Percentiles rank a stretch among this genome's conserved stretches.
Conservation (phyloP, 2,888 invertebrate species). For the Aspidiotus destructor region DNA sequence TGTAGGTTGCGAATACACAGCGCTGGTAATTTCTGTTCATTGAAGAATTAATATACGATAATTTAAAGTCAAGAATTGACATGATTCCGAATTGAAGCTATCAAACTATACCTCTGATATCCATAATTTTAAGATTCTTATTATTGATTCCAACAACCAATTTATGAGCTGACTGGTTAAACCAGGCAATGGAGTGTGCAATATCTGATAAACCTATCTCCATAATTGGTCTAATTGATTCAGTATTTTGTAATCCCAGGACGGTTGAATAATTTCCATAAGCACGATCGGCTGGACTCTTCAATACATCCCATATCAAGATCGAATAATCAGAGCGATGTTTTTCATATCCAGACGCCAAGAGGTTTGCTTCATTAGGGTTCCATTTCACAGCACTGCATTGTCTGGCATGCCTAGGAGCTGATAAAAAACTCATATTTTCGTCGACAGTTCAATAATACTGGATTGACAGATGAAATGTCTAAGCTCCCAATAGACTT, state of each 20-base stretch:
- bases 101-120: slow-evolving; percentile 68
- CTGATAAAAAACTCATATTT: slow-evolving; percentile 44
- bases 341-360: slow-evolving; percentile 82
- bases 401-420: slow-evolving; percentile 70
- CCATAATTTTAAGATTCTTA: slow-evolving; percentile 78
- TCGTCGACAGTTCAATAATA: slow-evolving; percentile 3
- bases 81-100: not conserved
- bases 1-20: slow-evolving; percentile 57
- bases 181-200: slow-evolving; percentile 77
- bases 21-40: slow-evolving; percentile 58
- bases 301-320: slow-evolving; percentile 75
- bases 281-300: slow-evolving; percentile 42
- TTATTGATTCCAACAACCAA: slow-evolving; percentile 83
- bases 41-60: not conserved
- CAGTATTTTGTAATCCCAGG: slow-evolving; percentile 28
- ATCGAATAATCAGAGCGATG: slow-evolving; percentile 81
- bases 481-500: slow-evolving; percentile 38
- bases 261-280: slow-evolving; percentile 9
- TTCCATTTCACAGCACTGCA: slow-evolving; percentile 86
- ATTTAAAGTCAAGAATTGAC: not conserved
- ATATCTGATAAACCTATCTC: slow-evolving; percentile 77
- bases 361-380: slow-evolving; percentile 64
- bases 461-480: not conserved
- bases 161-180: slow-evolving; percentile 59
- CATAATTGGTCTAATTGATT: slow-evolving; percentile 50